Base-by-base conservation (phyloP, 2,113 vertebrate species). In the Stomatorhinus ivindoensis region DNA sequence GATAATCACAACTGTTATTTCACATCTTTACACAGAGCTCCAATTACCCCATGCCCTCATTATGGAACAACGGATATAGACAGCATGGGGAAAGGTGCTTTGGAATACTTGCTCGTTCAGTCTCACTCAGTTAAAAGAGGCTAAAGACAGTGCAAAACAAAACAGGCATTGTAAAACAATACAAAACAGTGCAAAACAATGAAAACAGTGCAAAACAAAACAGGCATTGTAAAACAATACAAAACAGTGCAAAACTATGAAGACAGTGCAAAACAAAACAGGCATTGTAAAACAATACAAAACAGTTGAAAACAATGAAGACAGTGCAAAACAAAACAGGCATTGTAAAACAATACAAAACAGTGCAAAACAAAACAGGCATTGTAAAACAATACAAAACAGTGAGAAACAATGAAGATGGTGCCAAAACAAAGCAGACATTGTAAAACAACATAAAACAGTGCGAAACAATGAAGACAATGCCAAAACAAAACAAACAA, bases 1-100 rank as follows among this genome's bases (percentile, higher is more conserved):
- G 93, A 94, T 95, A 94, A 95, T 95, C 93, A 94, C 93, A 91
- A 90, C 93, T 93, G 93, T 94, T 94, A 95, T 93, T 93, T 91
- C 92, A 90, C 93, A 90, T 94, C 92, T 94, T 69, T 91, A 91
- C 92, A 91, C 91, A 90, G 27, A 92, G 91, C 92, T 90, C 92
- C 93, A 92, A 94, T 95, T 95, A 95, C 92, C 92, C 89, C 47
- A 61, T 89, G 91, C 90, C 93, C 94, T 88, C n/a, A 50, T 73
- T 90, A 90, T 92, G 90, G 76, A 89, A 90, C 89, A 87, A 89
- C 89, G 90, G 92, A 93, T 91, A 92, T 88, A 89, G 80, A 91
- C 58, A 69, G 50, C 47, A 65, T 87, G 58, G 51, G 76, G 19
- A 48, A 65, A 42, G 85, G 61, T 69, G n/a, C 61, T 31, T 69